Percentiles rank a stretch among this genome's conserved stretches.
Conservation (phyloP, 2,113 vertebrate genomes). For the Tapirus terrestris region DNA sequence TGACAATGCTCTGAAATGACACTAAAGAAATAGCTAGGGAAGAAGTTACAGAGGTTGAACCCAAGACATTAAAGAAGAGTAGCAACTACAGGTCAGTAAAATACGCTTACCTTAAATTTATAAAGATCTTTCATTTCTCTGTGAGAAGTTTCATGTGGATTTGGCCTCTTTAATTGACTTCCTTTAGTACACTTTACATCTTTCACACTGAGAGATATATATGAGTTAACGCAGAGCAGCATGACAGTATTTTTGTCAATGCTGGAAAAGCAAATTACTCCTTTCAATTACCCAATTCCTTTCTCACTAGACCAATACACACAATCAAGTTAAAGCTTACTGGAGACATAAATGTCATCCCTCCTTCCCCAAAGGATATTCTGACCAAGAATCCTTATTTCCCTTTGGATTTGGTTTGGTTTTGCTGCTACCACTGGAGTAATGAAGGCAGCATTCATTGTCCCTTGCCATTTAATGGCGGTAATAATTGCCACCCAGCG, state of each 20-base stretch:
- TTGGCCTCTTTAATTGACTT: conserved; percentile 84
- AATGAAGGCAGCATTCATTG: conserved; percentile 55
- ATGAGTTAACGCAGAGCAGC: conserved; percentile 78
- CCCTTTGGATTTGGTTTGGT: conserved; percentile 33
- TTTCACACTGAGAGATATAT: conserved; percentile 70
- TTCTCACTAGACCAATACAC: conserved; percentile 50
- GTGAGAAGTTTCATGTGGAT: conserved; percentile 17
- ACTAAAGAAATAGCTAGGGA: background rate
- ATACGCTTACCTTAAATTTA: background rate
- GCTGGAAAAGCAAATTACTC: conserved; percentile 78
- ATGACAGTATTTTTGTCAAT: conserved; percentile 76
- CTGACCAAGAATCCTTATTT: conserved; percentile 55
- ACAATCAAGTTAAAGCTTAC: conserved; percentile 67
- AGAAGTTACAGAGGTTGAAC: background rate
- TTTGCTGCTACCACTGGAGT: conserved; percentile 51
- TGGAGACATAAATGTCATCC: conserved; percentile 67
- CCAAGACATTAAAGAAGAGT: background rate
- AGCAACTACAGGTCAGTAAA: background rate
- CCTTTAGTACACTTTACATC: conserved; percentile 56
- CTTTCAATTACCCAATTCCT: conserved; percentile 67
- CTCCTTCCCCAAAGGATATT: conserved; percentile 46
- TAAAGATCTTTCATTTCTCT: conserved; percentile 39
- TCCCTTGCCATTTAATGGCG: conserved; percentile 81
- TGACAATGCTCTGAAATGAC: conserved; percentile 46
- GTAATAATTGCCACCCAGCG: conserved; percentile 83